A percentile compares a stretch with the other conserved stretches of the same genome.
phyloP scores from a whole-genome alignment of 2,797 vertebrate genomes.

The Acipenser ruthenus region DNA sequence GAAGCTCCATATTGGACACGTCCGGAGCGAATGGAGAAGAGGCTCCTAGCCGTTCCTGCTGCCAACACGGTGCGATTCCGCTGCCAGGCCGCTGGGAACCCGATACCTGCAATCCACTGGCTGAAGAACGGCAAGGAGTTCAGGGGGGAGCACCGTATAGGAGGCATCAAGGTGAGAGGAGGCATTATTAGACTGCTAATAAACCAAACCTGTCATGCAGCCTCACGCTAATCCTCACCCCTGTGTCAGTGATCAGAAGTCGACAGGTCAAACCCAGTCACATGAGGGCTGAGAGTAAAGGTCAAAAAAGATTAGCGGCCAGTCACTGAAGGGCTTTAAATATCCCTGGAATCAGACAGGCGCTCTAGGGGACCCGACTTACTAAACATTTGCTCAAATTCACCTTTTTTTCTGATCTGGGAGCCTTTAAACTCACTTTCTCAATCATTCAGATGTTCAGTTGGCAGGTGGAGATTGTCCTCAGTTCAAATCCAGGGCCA shows the following conservation, averaged over 20 bases:
- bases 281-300: not conserved
- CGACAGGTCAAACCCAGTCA: not conserved
- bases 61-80: constrained; percentile 94
- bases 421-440: no score
- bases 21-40: constrained; percentile 89
- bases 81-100: constrained; percentile 79
- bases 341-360: not conserved
- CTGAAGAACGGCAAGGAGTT: constrained; percentile 93
- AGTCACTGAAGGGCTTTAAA: constrained; percentile 36
- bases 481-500: not conserved
- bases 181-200: not conserved
- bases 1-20: constrained; percentile 81
- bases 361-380: no score
- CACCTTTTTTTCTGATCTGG: no score
- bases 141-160: constrained; percentile 89
- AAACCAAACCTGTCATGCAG: not conserved
- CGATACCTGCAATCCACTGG: constrained; percentile 85
- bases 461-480: no score
- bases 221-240: not conserved
- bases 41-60: constrained; percentile 81
- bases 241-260: not conserved
- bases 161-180: constrained; percentile 85
- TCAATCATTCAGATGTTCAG: no score
- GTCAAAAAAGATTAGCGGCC: constrained; percentile 14
- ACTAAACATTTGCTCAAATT: no score